phyloP scores from a whole-genome alignment of 2,888 invertebrate genomes.

The Thalpophila matura region DNA sequence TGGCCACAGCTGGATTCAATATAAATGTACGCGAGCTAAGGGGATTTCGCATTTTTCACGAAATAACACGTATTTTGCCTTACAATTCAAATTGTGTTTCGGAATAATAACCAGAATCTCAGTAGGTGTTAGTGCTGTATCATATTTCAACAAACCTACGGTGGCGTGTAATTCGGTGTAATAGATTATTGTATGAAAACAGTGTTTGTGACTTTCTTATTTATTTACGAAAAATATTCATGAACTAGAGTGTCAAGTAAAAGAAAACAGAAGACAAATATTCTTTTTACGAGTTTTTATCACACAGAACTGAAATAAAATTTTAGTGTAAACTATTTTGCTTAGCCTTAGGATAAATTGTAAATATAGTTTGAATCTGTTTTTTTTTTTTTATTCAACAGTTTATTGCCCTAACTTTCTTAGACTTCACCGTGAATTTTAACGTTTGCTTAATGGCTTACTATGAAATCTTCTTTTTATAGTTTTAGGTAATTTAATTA shows the following conservation, averaged over 20 bases:
- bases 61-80: slow-evolving; percentile 38
- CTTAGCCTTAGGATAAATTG: slow-evolving; percentile 21
- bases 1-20: slow-evolving; percentile 52
- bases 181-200: slow-evolving; percentile 35
- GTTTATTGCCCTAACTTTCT: slow-evolving; percentile 45
- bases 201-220: slow-evolving; percentile 14
- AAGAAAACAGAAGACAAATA: slow-evolving; percentile 37
- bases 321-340: slow-evolving; percentile 43
- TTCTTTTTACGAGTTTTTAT: slow-evolving; percentile 48
- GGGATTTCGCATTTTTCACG: slow-evolving; percentile 32
- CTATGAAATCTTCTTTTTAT: slow-evolving; percentile 1
- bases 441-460: slow-evolving; percentile 25
- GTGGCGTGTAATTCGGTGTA: slow-evolving; percentile 30
- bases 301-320: slow-evolving; percentile 48
- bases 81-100: slow-evolving; percentile 36
- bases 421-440: slow-evolving; percentile 30
- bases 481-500: slow-evolving; percentile 16
- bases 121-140: slow-evolving; percentile 15
- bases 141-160: slow-evolving; percentile 37
- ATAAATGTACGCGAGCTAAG: slow-evolving; percentile 43
- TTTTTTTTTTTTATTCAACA: slow-evolving; percentile 45
- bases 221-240: slow-evolving; percentile 35
- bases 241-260: slow-evolving; percentile 46
- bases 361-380: slow-evolving; percentile 37
- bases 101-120: slow-evolving; percentile 30